phyloP scores from a whole-genome alignment of 2,113 vertebrate genomes.

The Chelonoidis abingdonii region DNA sequence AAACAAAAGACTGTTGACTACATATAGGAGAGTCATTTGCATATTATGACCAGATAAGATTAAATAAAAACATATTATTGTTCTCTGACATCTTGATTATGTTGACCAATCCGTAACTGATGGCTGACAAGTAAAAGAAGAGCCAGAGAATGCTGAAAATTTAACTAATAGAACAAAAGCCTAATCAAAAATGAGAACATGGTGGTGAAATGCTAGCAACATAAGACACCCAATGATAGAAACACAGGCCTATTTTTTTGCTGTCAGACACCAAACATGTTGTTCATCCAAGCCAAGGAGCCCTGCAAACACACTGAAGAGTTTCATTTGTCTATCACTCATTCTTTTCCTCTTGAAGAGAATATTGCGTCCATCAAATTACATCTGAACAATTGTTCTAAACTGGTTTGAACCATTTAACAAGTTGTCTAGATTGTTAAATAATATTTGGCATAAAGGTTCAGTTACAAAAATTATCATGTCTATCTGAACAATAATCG shows the following conservation, averaged over 20 bases:
- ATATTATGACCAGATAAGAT: not conserved
- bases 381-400: not conserved
- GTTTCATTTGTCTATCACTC: not conserved
- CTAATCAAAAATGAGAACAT: not conserved
- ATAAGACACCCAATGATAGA: not conserved
- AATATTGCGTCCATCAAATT: not conserved
- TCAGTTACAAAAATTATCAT: not conserved
- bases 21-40: not conserved
- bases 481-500: not conserved
- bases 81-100: not conserved
- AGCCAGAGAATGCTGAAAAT: accelerated
- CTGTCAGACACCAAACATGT: not conserved
- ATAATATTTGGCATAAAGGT: not conserved
- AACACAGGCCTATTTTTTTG: not conserved
- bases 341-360: not conserved
- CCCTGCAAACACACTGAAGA: not conserved
- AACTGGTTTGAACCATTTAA: not conserved
- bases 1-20: not conserved
- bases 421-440: not conserved
- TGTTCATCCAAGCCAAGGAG: not conserved
- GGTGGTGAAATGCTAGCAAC: not conserved
- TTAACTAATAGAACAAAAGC: not conserved
- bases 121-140: not conserved
- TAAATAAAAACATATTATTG: not conserved
- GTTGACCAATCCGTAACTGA: not conserved